Base-by-base conservation (phyloP, 2,888 invertebrate genomes). In the Leuctra nigra region DNA sequence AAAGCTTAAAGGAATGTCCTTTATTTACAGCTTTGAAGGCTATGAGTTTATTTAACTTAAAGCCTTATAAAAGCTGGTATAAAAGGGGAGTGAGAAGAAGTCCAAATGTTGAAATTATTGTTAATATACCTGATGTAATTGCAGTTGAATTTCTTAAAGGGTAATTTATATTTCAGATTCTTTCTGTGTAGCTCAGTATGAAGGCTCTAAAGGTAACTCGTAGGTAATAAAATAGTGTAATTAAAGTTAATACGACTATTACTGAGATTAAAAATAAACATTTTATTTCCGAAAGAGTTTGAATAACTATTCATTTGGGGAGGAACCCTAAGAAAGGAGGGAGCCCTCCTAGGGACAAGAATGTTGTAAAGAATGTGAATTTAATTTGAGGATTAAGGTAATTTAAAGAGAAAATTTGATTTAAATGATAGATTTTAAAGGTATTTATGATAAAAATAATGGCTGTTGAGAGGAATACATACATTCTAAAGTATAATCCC, bases 11-110 rank as follows among this genome's bases (percentile, higher is more conserved):
- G 46, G 23, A 22, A 77, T 67, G 63, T 67, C 70, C 71, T 74
- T 75, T 79, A 77, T 77, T 74, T 68, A 74, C 70, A 80, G 75
- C 77, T 81, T 80, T 80, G 78, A 81, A 80, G 77, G 78, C 71
- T 80, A 75, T 73, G 16, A 79, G 79, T 79, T 79, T 79, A 58
- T 62, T 39, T n/a, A n/a, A n/a, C n/a, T n/a, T n/a, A n/a, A n/a
- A n/a, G n/a, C n/a, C n/a, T n/a, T n/a, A n/a, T n/a, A n/a, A n/a
- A n/a, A n/a, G n/a, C n/a, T n/a, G n/a, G n/a, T n/a, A n/a, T n/a
- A n/a, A n/a, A n/a, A n/a, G n/a, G n/a, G n/a, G n/a, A n/a, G n/a
- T n/a, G n/a, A n/a, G n/a, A n/a, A n/a, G n/a, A n/a, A n/a, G n/a
- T 16, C 14, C 9, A 13, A 23, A 36, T 44, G 18, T 54, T 55